A percentile compares a stretch with the other conserved stretches of the same genome.
Conservation (phyloP, 2,113 vertebrate species). For the Nettapus auritus region DNA sequence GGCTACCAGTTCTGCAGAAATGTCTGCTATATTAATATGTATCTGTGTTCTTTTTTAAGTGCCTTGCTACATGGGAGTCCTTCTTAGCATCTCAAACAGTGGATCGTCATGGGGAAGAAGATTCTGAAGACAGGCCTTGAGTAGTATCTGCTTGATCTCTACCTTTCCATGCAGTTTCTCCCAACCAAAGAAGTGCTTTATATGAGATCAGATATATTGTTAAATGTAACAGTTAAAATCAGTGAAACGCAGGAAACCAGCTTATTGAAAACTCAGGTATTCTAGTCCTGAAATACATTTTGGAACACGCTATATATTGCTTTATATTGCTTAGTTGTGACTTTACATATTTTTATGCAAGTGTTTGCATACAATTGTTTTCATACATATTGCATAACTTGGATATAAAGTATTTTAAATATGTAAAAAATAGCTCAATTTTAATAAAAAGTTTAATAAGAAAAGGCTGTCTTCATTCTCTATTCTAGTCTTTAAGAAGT, state of each 20-base stretch:
- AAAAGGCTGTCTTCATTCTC: neutral
- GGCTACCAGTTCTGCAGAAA: neutral
- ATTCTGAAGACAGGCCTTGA: conserved; percentile 77
- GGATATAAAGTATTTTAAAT: conserved; percentile 77
- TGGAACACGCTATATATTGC: conserved; percentile 20
- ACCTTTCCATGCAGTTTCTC: conserved; percentile 24
- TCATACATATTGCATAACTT: conserved; percentile 66
- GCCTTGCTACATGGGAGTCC: conserved; percentile 94
- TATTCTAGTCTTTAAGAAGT: neutral
- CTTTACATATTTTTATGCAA: conserved; percentile 69
- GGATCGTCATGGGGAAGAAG: conserved; percentile 73
- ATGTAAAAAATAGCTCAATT: conserved; percentile 70
- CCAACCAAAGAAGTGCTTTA: conserved; percentile 77
- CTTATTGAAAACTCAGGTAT: conserved; percentile 74
- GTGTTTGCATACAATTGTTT: conserved; percentile 64
- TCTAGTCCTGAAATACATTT: conserved; percentile 63
- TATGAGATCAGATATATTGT: conserved; percentile 36
- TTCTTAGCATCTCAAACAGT: conserved; percentile 87
- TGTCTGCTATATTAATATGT: neutral
- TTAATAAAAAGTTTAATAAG: conserved; percentile 77
- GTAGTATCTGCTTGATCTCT: neutral
- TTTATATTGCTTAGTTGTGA: conserved; percentile 59
- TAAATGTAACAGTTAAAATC: conserved; percentile 41
- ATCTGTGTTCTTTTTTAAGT: conserved; percentile 79
- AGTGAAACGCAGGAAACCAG: conserved; percentile 61